Conservation (phyloP, 2,113 vertebrate species). For the Dasyornis broadbenti region DNA sequence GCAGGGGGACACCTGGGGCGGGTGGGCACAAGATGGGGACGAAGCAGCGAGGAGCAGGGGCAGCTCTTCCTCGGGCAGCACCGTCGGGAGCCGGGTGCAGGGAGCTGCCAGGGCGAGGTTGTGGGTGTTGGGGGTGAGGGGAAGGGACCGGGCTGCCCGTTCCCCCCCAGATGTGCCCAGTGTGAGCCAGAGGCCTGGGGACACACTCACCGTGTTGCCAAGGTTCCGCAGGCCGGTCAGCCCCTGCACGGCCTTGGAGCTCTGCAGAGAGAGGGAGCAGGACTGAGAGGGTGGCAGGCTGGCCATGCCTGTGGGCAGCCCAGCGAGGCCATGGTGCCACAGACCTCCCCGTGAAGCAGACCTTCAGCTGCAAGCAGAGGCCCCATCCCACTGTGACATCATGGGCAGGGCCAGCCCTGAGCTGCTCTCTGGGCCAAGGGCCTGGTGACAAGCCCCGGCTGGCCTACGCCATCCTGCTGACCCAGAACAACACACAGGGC, state of each 20-base stretch:
- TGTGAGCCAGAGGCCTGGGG: neutral
- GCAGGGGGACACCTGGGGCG: neutral
- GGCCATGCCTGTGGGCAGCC: neutral
- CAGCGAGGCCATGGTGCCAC: neutral
- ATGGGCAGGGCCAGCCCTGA: neutral
- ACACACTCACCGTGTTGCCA: conserved; percentile 89
- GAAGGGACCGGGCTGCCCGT: neutral
- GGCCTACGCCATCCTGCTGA: neutral
- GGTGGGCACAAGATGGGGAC: neutral
- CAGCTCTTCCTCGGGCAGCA: neutral
- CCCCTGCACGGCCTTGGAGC: conserved; percentile 88
- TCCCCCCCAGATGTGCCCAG: accelerated
- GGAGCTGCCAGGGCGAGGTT: accelerated
- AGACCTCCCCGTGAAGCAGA: accelerated
- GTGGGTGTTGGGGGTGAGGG: accelerated
- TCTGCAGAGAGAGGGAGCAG: conserved; percentile 69
- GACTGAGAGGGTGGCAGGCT: neutral
- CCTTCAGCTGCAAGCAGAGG: neutral
- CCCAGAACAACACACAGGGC: neutral
- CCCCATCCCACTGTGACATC: neutral
- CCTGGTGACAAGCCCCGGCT: accelerated
- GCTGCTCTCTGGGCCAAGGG: neutral
- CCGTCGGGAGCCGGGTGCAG: accelerated
- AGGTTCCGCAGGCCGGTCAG: conserved; percentile 92
- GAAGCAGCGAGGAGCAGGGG: neutral